Evolutionary conservation across 2,888 invertebrate genomes (phyloP), one percentile per base, ranked within the genome.

Genomic region (Pandemis cinnamomeana): DNA sequence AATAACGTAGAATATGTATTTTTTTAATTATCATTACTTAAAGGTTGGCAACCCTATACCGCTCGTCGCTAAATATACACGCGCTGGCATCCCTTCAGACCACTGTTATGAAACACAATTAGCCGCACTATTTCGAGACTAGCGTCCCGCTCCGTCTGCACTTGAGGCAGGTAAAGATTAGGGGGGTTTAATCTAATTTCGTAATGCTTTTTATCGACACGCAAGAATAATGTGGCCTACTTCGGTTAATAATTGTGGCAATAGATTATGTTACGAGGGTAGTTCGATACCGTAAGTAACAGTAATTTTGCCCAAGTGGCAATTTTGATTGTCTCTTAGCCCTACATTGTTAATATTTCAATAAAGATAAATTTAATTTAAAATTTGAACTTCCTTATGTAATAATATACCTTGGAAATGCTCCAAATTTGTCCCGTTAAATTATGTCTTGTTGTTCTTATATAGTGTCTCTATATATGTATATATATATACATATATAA

Each of bases 81-180:
- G 81, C 82, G 83, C 84, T 86, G 85, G 84, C 85, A 78, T 86
- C 91, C 90, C 91, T 92, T 89, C 90, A 88, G 85, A 82, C 82
- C 80, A 82, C 84, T 87, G 87, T 91, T 92, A 92, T 87, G 89
- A 92, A 93, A 92, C 89, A 87, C 88, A 91, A 93, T 93, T 92
- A 92, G 88, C 87, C 83, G 79, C 81, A 89, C 91, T 92, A 93
- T 93, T 92, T 92, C 80, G 83, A 90, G 88, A 86, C 81, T 85
- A 86, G 80, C 83, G 84, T 89, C 85, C 83, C 80, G 82, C 84
- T 69, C 72, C 58, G 72, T 63, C 69, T 64, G 60, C 58, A 51
- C 69, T 73, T 70, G 64, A 73, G 73, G 73, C 69, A 66, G 72
- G 74, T 63, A 55, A 44, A 66, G 64, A 60, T 70, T 71, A 70